These are phyloP conservation scores for Parapsyche elsis DNA, from an alignment of 1,140 invertebrate species.

Conservation along the genomic window DNA sequence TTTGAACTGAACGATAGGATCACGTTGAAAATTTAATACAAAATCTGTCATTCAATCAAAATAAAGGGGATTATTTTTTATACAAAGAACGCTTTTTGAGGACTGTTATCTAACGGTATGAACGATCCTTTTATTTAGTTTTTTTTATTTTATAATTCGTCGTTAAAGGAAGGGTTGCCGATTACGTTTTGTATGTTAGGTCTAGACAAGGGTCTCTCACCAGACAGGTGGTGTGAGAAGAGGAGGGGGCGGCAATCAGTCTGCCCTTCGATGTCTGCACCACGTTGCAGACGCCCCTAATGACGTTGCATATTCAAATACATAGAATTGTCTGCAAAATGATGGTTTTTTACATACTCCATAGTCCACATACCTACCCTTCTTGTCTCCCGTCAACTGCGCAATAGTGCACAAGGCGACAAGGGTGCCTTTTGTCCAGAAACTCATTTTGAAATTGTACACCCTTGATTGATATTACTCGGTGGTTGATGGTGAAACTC, in stretches of 20 bases:
- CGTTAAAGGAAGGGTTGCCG: not conserved
- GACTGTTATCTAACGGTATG: not conserved
- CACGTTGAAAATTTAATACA: too few relatives aligned
- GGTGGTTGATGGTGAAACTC: too few relatives aligned
- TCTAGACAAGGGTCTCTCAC: not conserved
- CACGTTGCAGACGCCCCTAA: slow-evolving; percentile 4
- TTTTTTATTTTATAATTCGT: not conserved
- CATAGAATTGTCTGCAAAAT: not conserved
- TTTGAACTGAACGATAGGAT: too few relatives aligned
- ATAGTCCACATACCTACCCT: not conserved
- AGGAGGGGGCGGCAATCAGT: not conserved
- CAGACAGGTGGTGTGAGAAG: slow-evolving; percentile 10
- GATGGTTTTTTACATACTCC: not conserved
- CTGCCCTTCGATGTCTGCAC: slow-evolving; percentile 25
- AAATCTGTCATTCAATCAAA: too few relatives aligned
- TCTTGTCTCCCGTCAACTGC: too few relatives aligned
- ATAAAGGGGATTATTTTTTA: not conserved
- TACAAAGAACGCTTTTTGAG: not conserved
- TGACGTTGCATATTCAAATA: slow-evolving; percentile 24
- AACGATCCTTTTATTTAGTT: too few relatives aligned
- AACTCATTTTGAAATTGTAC: too few relatives aligned
- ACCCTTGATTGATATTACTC: too few relatives aligned
- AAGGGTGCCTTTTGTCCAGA: too few relatives aligned
- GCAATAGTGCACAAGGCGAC: too few relatives aligned
- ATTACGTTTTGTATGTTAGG: not conserved